Conservation (phyloP, 92 coral and sea anemone genomes). For the Zoanthus sansibaricus region DNA sequence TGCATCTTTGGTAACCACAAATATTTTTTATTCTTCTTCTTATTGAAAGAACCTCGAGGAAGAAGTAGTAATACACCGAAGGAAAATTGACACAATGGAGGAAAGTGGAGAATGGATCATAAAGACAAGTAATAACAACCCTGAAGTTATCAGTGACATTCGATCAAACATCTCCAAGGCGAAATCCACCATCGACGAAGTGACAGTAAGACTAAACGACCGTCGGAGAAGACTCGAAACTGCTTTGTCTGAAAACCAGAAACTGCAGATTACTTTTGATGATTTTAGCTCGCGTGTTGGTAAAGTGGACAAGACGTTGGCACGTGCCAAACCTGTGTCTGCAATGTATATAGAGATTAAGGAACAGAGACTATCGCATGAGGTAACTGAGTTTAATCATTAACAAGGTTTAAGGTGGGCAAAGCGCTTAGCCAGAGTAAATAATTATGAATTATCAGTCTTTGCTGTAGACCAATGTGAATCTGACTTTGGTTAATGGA, state of each 20-base stretch:
- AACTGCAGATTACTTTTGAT: constrained; percentile 82
- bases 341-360: constrained; percentile 83
- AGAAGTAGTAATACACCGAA: constrained; percentile 87
- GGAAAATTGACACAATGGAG: constrained; percentile 94
- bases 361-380: constrained; percentile 80
- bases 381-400: constrained; percentile 54
- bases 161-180: constrained; percentile 81
- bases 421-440: too few relatives aligned
- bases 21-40: not conserved
- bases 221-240: constrained; percentile 91
- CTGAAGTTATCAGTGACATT: constrained; percentile 88
- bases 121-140: constrained; percentile 83
- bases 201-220: constrained; percentile 79
- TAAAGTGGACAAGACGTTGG: constrained; percentile 83
- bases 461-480: too few relatives aligned
- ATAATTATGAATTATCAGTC: too few relatives aligned
- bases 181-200: constrained; percentile 81
- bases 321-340: constrained; percentile 91
- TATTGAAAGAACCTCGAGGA: constrained; percentile 83
- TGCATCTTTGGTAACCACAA: not conserved
- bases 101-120: constrained; percentile 99
- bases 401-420: too few relatives aligned
- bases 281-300: constrained; percentile 87
- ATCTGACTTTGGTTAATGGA: too few relatives aligned
- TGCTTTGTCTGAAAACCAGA: constrained; percentile 86